Evolutionary conservation across 2,113 vertebrate genomes (phyloP).

Genomic region (Crocuta crocuta): DNA sequence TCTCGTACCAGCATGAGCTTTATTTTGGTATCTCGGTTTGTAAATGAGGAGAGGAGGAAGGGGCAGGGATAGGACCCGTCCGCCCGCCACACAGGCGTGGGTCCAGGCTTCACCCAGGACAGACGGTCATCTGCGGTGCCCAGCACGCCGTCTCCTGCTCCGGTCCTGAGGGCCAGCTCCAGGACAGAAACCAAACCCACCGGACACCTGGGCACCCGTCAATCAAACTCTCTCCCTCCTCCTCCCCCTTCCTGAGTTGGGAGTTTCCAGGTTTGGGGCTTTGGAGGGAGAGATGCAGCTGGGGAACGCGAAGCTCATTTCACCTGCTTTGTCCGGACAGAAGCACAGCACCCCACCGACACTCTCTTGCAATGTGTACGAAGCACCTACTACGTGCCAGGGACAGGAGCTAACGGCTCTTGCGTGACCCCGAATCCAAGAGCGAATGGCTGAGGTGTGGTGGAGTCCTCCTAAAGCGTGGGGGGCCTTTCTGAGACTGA

Average conservation of each 20-base stretch:
- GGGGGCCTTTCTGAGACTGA: neutral
- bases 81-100: constrained; percentile 54
- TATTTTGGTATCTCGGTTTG: neutral
- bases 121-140: constrained; percentile 25
- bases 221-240: too few relatives aligned
- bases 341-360: too few relatives aligned
- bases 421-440: rapidly evolving
- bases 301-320: neutral
- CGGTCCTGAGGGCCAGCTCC: neutral
- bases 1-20: neutral
- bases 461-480: neutral
- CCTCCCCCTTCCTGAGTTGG: too few relatives aligned
- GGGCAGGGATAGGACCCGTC: neutral
- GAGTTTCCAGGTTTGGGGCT: neutral
- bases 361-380: neutral
- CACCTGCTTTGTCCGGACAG: neutral
- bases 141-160: neutral
- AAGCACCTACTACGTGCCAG: neutral
- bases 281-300: rapidly evolving
- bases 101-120: constrained; percentile 68
- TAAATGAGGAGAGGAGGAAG: neutral
- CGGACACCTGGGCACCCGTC: neutral
- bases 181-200: neutral
- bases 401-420: neutral
- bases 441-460: neutral